Evolutionary conservation across 2,888 invertebrate species (phyloP).

Genomic region (Conomelus anceps): DNA sequence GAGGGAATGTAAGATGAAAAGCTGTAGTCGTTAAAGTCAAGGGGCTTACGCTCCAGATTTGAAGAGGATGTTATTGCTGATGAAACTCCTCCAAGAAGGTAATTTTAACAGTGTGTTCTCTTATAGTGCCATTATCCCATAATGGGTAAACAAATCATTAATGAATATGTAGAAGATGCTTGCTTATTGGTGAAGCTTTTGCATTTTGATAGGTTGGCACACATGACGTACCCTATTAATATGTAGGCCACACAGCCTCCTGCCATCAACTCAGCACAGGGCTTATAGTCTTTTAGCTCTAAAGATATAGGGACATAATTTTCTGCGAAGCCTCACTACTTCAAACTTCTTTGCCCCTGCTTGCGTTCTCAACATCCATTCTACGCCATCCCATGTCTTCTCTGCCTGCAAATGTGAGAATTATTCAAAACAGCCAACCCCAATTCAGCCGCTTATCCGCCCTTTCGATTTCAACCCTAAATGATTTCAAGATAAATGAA

Average conservation of each 20-base stretch:
- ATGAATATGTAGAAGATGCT: neutral
- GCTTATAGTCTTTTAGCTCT: neutral
- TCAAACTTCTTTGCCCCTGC: neutral
- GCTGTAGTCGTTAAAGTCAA: neutral
- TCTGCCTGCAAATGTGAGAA: constrained; percentile 6
- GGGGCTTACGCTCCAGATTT: neutral
- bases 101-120: neutral
- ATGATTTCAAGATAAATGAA: constrained; percentile 10
- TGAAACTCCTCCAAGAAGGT: neutral
- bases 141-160: neutral
- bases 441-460: neutral
- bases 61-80: neutral
- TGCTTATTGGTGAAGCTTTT: neutral
- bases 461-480: neutral
- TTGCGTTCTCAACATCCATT: neutral
- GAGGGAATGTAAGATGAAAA: neutral
- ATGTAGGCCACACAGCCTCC: neutral
- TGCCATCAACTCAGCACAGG: neutral
- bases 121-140: neutral
- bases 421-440: constrained; percentile 7
- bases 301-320: neutral
- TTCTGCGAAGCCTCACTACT: neutral
- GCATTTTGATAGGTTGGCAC: neutral
- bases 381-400: neutral
- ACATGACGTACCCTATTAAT: neutral